Base-by-base conservation (phyloP, 2,113 vertebrate genomes). In the Genyomyrus donnyi region DNA sequence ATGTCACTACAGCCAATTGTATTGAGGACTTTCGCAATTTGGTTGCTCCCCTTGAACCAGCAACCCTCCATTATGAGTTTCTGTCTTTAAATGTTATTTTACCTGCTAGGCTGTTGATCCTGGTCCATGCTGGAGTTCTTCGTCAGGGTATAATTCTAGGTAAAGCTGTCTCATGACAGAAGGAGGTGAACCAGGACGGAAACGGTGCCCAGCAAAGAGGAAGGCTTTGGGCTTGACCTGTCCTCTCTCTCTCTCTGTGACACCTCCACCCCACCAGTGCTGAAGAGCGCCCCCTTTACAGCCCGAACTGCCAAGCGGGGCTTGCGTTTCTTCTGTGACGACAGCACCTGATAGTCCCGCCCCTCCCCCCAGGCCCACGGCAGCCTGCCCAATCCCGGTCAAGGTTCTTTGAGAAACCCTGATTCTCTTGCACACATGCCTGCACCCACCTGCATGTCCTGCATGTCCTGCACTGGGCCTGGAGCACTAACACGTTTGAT, bases 261-360 rank as follows among this genome's bases (percentile, higher is more conserved):
- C 90, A 31, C 95, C 92, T 53, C 90, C 93, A 93, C 91, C 92
- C 93, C 94, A 46, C 86, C 96, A 98, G 98, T 97, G 93, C 95
- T 99, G 97, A 99, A 99, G 98, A 99, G 98, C 91, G 98, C 92
- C 94, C 56, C 86, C 96, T 99, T 99, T 96, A 98, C 97, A 92
- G 98, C 98, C 94, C 98, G 98, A 95, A 98, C 97, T 91, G 98
- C 98, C 96, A 99, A 99, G 96, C 96, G 98, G 93, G 97, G 98
- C 95, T 99, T 98, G 91, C 97, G 98, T 94, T 98, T 99, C 97
- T 98, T 99, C 98, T 98, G 97, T 90, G 97, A 99, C 94, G 97
- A 97, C 94, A 95, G 97, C 96, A 96, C 98, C 94, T 98, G 97
- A 97, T 99, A 98, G 96, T 95, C 94, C 93, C 91, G 90, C 62